Evolutionary conservation across 2,113 vertebrate species (phyloP).

Genomic region (Rhegmatorhina hoffmannsi): DNA sequence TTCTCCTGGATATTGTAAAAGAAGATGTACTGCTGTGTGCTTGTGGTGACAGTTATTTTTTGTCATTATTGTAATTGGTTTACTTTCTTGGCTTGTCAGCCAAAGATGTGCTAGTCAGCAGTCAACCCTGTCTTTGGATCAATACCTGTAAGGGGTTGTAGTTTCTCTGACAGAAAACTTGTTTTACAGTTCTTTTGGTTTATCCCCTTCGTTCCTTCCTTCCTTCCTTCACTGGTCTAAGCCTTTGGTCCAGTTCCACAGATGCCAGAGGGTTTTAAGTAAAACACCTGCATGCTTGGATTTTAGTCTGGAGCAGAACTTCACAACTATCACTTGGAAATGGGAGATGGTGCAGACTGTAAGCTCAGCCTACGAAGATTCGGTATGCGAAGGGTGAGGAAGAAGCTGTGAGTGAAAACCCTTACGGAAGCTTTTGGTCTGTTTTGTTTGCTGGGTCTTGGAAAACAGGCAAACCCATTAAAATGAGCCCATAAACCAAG

Average conservation of each 20-base stretch:
- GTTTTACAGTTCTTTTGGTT: background rate
- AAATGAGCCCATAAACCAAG: slow-evolving; percentile 32
- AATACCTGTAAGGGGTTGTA: background rate
- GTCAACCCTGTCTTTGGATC: background rate
- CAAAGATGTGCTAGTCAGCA: background rate
- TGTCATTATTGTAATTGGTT: background rate
- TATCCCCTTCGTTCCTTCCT: background rate
- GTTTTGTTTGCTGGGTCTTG: slow-evolving; percentile 15
- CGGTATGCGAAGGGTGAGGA: background rate
- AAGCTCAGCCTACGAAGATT: background rate
- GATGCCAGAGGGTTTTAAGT: background rate
- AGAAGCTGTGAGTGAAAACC: background rate
- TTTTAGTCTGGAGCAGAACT: background rate
- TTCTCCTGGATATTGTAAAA: background rate
- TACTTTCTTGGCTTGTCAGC: background rate
- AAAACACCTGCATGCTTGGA: background rate
- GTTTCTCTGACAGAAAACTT: background rate
- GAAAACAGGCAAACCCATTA: slow-evolving; percentile 11
- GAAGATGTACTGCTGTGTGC: background rate
- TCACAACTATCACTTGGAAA: background rate
- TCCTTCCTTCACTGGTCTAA: background rate
- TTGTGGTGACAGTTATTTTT: background rate
- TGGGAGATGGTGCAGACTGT: background rate
- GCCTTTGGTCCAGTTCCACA: background rate
- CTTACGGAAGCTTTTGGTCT: background rate